Conservation (phyloP, 2,797 vertebrate species). For the Melanotaenia nigrans region DNA sequence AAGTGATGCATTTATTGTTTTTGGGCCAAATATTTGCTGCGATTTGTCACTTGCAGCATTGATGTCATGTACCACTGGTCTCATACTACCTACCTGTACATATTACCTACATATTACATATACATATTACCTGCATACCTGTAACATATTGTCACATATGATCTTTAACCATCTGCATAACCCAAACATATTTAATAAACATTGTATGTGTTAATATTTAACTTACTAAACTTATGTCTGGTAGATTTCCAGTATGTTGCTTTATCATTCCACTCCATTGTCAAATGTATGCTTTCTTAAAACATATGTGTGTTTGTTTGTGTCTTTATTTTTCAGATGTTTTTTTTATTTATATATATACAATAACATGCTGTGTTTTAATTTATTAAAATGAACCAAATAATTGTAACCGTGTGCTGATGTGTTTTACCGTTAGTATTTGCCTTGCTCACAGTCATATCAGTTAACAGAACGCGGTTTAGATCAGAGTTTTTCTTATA, state of each 20-base stretch:
- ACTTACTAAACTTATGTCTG: not conserved
- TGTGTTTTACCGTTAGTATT: constrained; percentile 55
- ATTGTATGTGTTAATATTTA: constrained; percentile 25
- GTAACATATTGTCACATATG: constrained; percentile 46
- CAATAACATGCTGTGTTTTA: constrained; percentile 47
- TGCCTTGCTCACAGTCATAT: constrained; percentile 27
- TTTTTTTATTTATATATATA: not conserved
- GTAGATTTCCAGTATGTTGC: constrained; percentile 7
- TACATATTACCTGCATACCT: no score
- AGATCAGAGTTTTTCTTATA: not conserved
- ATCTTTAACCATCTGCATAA: constrained; percentile 29
- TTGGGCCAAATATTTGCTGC: constrained; percentile 38
- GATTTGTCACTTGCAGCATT: constrained; percentile 23
- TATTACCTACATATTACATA: no score
- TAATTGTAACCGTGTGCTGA: constrained; percentile 53
- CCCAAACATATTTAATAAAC: constrained; percentile 19
- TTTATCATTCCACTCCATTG: constrained; percentile 40
- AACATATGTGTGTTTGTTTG: constrained; percentile 14
- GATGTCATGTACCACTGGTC: constrained; percentile 15
- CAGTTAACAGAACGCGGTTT: not conserved
- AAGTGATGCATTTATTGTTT: constrained; percentile 21
- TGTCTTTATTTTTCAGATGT: constrained; percentile 30
- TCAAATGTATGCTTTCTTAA: constrained; percentile 15
- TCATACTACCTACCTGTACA: constrained; percentile 6
- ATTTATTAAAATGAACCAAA: constrained; percentile 73